Evolutionary conservation across 2,888 invertebrate species (phyloP).

Genomic region (Cyclophora albipunctata): DNA sequence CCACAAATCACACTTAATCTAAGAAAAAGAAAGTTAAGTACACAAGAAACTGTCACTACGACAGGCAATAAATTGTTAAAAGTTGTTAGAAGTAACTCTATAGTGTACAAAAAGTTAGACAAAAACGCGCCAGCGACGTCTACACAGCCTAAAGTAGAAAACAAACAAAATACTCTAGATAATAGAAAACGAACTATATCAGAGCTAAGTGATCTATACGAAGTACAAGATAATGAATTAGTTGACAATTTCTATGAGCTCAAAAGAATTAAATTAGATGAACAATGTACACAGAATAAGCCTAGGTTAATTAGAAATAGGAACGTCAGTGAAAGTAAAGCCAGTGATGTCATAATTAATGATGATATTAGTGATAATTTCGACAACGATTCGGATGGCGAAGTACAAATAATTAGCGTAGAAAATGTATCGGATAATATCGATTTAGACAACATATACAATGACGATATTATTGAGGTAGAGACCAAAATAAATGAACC

Average conservation of each 20-base stretch:
- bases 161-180: conserved; percentile 33
- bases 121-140: conserved; percentile 29
- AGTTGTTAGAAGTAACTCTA: conserved; percentile 62
- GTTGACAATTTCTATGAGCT: conserved; percentile 61
- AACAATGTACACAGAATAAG: conserved; percentile 39
- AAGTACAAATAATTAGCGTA: conserved; percentile 60
- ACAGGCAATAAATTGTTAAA: conserved; percentile 65
- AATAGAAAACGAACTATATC: conserved; percentile 59
- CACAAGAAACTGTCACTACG: conserved; percentile 57
- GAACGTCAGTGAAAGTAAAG: conserved; percentile 32
- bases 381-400: conserved; percentile 53
- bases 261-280: conserved; percentile 53
- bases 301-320: conserved; percentile 58
- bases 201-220: conserved; percentile 51
- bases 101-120: conserved; percentile 62
- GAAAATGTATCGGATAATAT: conserved; percentile 32
- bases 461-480: conserved; percentile 51
- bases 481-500: conserved; percentile 42
- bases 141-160: conserved; percentile 32
- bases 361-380: conserved; percentile 33
- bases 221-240: conserved; percentile 51
- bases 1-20: conserved; percentile 53
- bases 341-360: conserved; percentile 16
- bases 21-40: conserved; percentile 58
- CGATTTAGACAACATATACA: conserved; percentile 35